A percentile compares a stretch with the other conserved stretches of the same genome.
Conservation (phyloP, 2,113 vertebrate species). For the Perca schrenkii region DNA sequence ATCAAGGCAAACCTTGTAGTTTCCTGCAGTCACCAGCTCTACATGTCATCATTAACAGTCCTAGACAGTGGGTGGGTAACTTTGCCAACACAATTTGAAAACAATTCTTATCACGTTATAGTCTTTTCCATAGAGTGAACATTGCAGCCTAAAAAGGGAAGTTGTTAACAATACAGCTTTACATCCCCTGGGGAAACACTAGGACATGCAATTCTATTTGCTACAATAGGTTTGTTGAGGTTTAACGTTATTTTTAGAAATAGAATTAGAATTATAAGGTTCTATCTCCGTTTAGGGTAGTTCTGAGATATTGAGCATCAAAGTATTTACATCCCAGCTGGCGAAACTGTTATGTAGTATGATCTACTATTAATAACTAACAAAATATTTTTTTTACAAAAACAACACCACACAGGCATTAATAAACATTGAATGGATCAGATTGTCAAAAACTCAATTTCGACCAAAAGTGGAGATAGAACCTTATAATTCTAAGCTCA, state of each 20-base stretch:
- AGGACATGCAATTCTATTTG: neutral
- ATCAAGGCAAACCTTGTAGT: constrained; percentile 55
- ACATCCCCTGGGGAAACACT: constrained; percentile 31
- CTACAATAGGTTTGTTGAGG: neutral
- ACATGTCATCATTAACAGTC: constrained; percentile 3
- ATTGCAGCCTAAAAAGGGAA: constrained; percentile 56
- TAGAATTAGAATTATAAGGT: too few relatives aligned
- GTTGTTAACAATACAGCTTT: constrained; percentile 49
- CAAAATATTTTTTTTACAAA: too few relatives aligned
- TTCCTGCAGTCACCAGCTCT: constrained; percentile 66
- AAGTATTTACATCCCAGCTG: too few relatives aligned
- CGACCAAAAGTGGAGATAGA: too few relatives aligned
- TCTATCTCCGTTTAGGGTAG: too few relatives aligned
- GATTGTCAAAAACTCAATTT: too few relatives aligned
- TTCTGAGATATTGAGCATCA: too few relatives aligned
- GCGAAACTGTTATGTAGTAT: too few relatives aligned
- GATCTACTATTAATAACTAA: too few relatives aligned
- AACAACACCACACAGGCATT: too few relatives aligned
- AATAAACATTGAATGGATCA: too few relatives aligned
- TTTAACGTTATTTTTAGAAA: neutral
- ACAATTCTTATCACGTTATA: constrained; percentile 29
- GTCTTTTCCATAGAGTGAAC: neutral
- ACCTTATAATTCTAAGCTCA: too few relatives aligned
- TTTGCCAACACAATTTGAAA: neutral
- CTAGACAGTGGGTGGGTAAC: neutral